Evolutionary conservation across 2,113 vertebrate genomes (phyloP).

Genomic region (Xiphophorus couchianus): DNA sequence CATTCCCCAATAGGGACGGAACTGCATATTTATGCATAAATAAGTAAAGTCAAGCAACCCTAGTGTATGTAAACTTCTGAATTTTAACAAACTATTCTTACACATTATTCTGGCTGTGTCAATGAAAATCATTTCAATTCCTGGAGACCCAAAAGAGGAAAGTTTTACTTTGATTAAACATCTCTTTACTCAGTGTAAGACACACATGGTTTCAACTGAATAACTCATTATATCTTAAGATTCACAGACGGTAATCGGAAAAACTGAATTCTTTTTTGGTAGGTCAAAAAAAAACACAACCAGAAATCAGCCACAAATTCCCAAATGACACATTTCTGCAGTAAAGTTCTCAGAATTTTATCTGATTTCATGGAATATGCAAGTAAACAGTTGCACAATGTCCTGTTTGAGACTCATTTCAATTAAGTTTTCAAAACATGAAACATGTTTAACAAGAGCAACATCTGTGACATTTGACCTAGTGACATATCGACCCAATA

Average conservation of each 20-base stretch:
- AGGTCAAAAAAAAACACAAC: no score
- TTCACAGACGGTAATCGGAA: neutral
- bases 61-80: no score
- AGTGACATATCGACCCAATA: neutral
- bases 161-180: neutral
- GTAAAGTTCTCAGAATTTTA: neutral
- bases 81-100: no score
- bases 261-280: neutral
- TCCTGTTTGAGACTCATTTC: neutral
- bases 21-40: no score
- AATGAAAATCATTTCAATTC: neutral
- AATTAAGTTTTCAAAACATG: neutral
- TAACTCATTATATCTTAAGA: neutral
- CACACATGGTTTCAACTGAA: neutral
- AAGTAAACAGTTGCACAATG: no score
- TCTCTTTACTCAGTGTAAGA: neutral
- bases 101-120: no score
- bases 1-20: no score
- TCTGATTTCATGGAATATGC: no score
- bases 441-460: neutral
- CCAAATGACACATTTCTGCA: neutral
- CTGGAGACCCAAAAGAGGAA: neutral
- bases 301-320: neutral
- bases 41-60: no score
- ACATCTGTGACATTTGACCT: neutral